Conservation (phyloP, 2,888 invertebrate species). For the Lingula anatina region DNA sequence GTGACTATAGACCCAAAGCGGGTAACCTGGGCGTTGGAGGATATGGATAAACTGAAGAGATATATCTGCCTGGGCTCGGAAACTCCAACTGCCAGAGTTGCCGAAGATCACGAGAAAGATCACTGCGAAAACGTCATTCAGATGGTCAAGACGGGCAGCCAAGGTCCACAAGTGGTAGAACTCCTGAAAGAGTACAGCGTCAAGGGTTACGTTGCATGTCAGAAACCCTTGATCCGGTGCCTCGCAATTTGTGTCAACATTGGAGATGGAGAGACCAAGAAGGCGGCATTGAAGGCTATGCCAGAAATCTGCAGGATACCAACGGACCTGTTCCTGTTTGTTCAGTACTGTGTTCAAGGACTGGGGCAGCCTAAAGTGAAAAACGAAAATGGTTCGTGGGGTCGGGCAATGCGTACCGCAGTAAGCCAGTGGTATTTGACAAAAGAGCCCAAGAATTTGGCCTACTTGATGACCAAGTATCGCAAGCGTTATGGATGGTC, state of each 20-base stretch:
- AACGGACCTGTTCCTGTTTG: conserved; percentile 63
- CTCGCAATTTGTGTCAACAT: conserved; percentile 61
- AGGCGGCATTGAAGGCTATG: conserved; percentile 58
- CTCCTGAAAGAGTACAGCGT: conserved; percentile 33
- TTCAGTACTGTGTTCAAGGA: conserved; percentile 55
- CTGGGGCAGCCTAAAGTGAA: neutral
- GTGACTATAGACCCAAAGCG: no score
- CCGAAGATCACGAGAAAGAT: conserved; percentile 25
- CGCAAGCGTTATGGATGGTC: conserved; percentile 65
- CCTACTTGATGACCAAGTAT: conserved; percentile 62
- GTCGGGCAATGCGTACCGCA: conserved; percentile 63
- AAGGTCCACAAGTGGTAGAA: conserved; percentile 34
- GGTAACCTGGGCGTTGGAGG: no score
- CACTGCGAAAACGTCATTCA: conserved; percentile 30
- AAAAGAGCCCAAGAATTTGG: conserved; percentile 62
- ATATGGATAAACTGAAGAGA: conserved; percentile 9
- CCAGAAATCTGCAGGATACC: conserved; percentile 61
- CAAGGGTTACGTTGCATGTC: conserved; percentile 46
- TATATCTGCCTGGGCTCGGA: conserved; percentile 35
- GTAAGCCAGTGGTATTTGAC: conserved; percentile 64
- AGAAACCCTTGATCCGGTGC: conserved; percentile 58
- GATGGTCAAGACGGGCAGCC: conserved; percentile 30
- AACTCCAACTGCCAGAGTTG: conserved; percentile 32
- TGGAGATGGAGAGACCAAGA: conserved; percentile 54
- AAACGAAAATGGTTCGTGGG: conserved; percentile 55